Conservation (phyloP, 30 jellyfish, hydroid and myxozoan genomes). For the Calvadosia cruxmelitensis region DNA sequence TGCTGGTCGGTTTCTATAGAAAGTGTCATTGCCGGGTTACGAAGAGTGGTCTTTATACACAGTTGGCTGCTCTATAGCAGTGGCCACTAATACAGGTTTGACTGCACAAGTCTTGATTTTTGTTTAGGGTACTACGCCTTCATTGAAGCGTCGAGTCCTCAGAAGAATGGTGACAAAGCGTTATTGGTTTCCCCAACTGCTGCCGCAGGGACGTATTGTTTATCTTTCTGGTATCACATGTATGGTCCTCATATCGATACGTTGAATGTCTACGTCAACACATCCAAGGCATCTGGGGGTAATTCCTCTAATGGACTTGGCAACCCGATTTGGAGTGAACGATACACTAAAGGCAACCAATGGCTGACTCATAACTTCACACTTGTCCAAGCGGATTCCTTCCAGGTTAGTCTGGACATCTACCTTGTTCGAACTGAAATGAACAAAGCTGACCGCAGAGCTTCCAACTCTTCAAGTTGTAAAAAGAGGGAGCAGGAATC, state of each 20-base stretch:
- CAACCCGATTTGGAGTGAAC: slow-evolving; percentile 46
- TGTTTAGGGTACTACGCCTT: slow-evolving; percentile 73
- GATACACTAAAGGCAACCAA: slow-evolving; percentile 63
- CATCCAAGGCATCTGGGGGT: no score
- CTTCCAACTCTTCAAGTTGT: no score
- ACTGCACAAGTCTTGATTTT: no score
- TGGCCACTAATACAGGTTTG: no score
- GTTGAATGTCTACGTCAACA: slow-evolving; percentile 28
- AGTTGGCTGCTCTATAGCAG: no score
- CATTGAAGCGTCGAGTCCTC: slow-evolving; percentile 63
- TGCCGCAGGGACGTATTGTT: slow-evolving; percentile 53
- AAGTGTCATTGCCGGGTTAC: no score
- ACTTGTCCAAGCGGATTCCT: slow-evolving; percentile 16
- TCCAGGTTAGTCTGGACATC: slow-evolving; percentile 42
- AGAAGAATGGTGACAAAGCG: slow-evolving; percentile 62
- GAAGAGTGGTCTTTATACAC: no score
- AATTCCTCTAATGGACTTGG: slow-evolving; percentile 45
- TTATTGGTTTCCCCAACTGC: slow-evolving; percentile 35
- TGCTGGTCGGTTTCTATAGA: no score
- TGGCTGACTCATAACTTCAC: slow-evolving; percentile 50
- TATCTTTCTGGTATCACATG: slow-evolving; percentile 78
- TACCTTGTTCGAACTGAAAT: no score
- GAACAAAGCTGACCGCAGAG: no score
- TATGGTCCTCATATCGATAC: slow-evolving; percentile 79
- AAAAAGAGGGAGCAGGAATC: no score